phyloP scores from a whole-genome alignment of 2,888 invertebrate species.

The Sphaeridia pumilis region DNA sequence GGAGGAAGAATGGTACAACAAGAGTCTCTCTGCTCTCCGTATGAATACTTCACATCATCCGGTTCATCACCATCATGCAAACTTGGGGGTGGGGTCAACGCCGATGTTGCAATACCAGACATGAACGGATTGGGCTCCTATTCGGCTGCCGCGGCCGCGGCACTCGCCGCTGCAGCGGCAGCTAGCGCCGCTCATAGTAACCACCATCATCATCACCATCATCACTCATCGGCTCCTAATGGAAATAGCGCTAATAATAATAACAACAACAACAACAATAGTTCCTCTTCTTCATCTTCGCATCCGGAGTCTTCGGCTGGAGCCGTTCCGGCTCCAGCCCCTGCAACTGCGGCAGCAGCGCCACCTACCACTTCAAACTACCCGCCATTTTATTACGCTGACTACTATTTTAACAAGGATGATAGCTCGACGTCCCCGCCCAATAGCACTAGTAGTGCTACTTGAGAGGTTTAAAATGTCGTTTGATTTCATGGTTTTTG shows the following conservation, averaged over 20 bases:
- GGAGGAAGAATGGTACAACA: constrained; percentile 94
- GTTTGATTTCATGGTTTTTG: no score
- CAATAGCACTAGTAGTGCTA: constrained; percentile 34
- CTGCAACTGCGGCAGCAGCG: constrained; percentile 18
- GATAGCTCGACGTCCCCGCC: constrained; percentile 35
- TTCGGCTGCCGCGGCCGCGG: constrained; percentile 33
- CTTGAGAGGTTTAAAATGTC: no score
- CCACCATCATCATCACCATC: no score
- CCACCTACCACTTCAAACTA: constrained; percentile 32
- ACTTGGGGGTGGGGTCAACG: constrained; percentile 78
- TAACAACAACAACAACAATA: background rate
- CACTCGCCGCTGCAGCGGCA: constrained; percentile 26
- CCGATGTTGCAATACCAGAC: constrained; percentile 97
- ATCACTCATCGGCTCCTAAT: constrained; percentile 19
- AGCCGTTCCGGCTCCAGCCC: constrained; percentile 13
- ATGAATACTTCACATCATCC: constrained; percentile 89
- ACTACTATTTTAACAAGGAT: constrained; percentile 36
- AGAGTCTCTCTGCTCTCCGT: constrained; percentile 86
- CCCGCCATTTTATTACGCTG: constrained; percentile 36
- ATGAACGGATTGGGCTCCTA: constrained; percentile 50
- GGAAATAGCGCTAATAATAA: background rate
- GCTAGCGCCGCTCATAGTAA: constrained; percentile 25
- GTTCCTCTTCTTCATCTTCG: background rate
- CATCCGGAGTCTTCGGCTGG: background rate
- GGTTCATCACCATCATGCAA: constrained; percentile 56